phyloP scores from a whole-genome alignment of 2,113 vertebrate species.

The Mastomys natalensis region DNA sequence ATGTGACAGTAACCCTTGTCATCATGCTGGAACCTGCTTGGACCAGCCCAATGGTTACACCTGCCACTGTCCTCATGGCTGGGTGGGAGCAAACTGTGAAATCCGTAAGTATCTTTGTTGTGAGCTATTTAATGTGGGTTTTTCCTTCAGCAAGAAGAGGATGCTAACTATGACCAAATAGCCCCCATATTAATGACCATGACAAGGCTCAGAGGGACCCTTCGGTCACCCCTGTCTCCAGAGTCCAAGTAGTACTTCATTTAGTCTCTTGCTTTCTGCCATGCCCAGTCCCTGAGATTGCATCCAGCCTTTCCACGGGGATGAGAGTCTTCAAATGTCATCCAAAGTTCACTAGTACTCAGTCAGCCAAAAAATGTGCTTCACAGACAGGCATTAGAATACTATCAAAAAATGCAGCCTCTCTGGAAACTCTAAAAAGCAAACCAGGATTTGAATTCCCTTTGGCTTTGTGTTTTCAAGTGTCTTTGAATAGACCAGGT shows the following conservation, averaged over 20 bases:
- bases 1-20: constrained; percentile 97
- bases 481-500: background rate
- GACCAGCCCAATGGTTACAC: constrained; percentile 95
- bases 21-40: constrained; percentile 94
- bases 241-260: background rate
- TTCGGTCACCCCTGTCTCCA: fast-evolving
- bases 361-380: constrained; percentile 62
- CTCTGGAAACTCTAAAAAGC: background rate
- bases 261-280: background rate
- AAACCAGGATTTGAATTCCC: background rate
- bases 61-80: constrained; percentile 96
- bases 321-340: constrained; percentile 48
- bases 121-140: background rate
- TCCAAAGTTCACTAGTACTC: constrained; percentile 52
- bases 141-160: background rate
- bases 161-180: background rate
- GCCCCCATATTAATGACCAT: background rate
- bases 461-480: background rate
- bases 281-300: background rate
- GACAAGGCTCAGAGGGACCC: background rate
- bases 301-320: background rate
- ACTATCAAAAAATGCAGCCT: background rate
- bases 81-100: constrained; percentile 98
- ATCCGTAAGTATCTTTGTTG: constrained; percentile 92
- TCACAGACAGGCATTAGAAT: constrained; percentile 25